Percentiles rank a stretch among this genome's conserved stretches.
phyloP scores from a whole-genome alignment of 2,888 invertebrate species.

The Pocota personata region DNA sequence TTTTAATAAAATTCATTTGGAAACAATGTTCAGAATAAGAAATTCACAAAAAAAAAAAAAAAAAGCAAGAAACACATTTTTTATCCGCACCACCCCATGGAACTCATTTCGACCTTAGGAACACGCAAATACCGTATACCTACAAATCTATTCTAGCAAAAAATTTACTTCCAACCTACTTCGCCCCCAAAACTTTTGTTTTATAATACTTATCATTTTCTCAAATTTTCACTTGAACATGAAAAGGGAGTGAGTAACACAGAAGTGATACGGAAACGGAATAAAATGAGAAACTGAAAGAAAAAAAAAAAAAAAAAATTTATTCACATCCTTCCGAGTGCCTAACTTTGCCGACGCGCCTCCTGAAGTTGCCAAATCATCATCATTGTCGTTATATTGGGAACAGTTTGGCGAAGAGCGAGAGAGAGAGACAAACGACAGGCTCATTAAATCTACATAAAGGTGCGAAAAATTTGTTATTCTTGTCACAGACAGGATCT shows the following conservation, averaged over 20 bases:
- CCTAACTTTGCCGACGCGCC: constrained; percentile 21
- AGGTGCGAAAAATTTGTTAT: constrained; percentile 64
- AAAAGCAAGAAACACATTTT: constrained; percentile 5
- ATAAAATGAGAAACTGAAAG: not conserved
- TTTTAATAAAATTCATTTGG: constrained; percentile 62
- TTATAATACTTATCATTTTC: constrained; percentile 36
- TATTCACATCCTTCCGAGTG: constrained; percentile 36
- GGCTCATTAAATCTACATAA: constrained; percentile 69
- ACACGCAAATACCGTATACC: constrained; percentile 24
- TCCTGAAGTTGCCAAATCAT: constrained; percentile 26
- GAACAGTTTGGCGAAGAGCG: not conserved
- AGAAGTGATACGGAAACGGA: not conserved
- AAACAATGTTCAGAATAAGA: constrained; percentile 45
- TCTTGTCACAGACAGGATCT: constrained; percentile 37
- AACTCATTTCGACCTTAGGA: constrained; percentile 8
- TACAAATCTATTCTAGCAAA: not conserved
- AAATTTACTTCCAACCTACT: not conserved
- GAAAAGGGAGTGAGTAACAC: constrained; percentile 3
- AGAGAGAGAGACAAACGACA: not conserved
- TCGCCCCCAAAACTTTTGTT: constrained; percentile 27
- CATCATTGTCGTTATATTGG: constrained; percentile 47
- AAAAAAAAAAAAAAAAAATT: constrained; percentile 2
- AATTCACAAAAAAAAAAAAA: constrained; percentile 20
- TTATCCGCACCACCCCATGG: not conserved
- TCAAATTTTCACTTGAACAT: constrained; percentile 49